Percentiles rank a stretch among this genome's conserved stretches.
Evolutionary conservation across 2,113 vertebrate genomes (phyloP).

Genomic region (Carettochelys insculpta): DNA sequence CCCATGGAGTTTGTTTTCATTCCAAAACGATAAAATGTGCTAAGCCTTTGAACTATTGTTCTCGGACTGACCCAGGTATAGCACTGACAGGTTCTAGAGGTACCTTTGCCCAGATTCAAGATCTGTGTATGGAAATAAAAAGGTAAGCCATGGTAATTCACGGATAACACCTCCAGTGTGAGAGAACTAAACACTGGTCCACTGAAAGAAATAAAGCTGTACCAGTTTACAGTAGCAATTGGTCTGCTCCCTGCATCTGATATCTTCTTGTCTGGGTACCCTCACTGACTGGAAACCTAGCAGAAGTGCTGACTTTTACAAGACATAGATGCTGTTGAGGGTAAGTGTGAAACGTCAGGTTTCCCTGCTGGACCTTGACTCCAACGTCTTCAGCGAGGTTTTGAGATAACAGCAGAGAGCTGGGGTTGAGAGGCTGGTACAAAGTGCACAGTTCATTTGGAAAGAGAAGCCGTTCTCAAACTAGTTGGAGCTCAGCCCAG

Average conservation of each 20-base stretch:
- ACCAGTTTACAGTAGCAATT: background rate
- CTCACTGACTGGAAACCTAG: background rate
- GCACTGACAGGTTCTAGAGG: background rate
- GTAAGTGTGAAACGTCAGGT: accelerated
- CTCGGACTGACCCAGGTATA: background rate
- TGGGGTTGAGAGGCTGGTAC: conserved; percentile 8
- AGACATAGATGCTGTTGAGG: background rate
- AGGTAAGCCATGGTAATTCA: background rate
- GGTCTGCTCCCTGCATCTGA: background rate
- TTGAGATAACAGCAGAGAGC: conserved; percentile 45
- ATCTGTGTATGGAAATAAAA: background rate
- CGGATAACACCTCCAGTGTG: background rate
- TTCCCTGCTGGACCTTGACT: background rate
- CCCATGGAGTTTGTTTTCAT: background rate
- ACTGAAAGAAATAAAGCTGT: background rate
- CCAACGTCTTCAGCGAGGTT: background rate
- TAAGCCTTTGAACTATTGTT: background rate
- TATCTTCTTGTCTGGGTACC: background rate
- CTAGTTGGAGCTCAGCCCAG: background rate
- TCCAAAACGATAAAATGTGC: background rate
- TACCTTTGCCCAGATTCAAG: background rate
- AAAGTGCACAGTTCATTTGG: conserved; percentile 58
- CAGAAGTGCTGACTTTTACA: background rate
- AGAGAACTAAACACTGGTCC: background rate
- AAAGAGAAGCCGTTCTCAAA: background rate